Conservation (phyloP, 2,113 vertebrate genomes). For the Montifringilla adamsi region DNA sequence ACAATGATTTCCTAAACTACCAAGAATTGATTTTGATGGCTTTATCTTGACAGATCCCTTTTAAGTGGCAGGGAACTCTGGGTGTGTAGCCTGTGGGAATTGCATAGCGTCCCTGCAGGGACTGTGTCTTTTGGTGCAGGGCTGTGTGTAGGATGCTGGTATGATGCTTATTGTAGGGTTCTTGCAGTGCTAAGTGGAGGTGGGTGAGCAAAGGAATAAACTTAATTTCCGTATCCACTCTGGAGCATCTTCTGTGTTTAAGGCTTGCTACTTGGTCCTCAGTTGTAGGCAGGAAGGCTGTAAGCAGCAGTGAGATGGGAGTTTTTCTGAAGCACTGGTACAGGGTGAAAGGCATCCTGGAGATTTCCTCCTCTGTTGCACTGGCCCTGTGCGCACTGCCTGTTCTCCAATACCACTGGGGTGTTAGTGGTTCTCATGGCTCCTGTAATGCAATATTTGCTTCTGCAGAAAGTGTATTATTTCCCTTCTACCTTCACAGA, state of each 20-base stretch:
- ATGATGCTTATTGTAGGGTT: neutral
- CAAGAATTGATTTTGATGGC: no score
- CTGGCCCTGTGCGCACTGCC: neutral
- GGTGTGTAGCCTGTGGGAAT: accelerated
- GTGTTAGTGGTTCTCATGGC: neutral
- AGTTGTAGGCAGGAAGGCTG: neutral
- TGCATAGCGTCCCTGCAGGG: neutral
- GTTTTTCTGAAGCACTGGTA: neutral
- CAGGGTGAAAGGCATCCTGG: accelerated
- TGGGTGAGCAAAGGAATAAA: neutral
- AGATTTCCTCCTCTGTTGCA: neutral
- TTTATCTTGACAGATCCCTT: no score
- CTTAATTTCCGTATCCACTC: neutral
- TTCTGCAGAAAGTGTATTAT: neutral
- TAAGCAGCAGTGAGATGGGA: neutral
- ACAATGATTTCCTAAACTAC: neutral
- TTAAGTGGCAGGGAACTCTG: neutral
- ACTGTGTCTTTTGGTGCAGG: neutral
- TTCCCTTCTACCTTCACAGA: neutral
- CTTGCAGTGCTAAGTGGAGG: accelerated
- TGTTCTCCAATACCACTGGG: neutral
- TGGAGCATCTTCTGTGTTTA: neutral
- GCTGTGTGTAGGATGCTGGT: neutral
- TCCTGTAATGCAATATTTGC: neutral
- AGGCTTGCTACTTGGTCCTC: neutral